These are phyloP conservation scores for Gymnothorax reevesii DNA, from an alignment of 2,797 vertebrate genomes.

Conservation along the genomic window DNA sequence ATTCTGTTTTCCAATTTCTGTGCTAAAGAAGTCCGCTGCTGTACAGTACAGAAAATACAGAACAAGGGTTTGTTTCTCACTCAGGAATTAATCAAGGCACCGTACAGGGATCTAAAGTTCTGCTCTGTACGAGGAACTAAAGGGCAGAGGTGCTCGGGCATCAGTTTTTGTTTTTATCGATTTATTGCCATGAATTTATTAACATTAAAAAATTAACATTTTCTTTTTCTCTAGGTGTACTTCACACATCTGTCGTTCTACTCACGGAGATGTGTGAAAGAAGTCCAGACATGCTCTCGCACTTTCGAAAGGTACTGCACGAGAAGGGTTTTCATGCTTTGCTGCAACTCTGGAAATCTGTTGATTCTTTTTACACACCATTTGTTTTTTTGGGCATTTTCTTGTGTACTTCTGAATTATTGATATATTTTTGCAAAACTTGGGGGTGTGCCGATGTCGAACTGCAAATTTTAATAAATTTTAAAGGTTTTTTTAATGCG, in stretches of 20 bases:
- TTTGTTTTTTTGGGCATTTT: neutral
- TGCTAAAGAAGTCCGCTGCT: neutral
- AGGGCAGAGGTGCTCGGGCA: too few relatives aligned
- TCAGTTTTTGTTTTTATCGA: too few relatives aligned
- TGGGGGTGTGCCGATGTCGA: neutral
- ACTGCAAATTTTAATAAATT: too few relatives aligned
- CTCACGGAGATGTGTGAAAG: conserved; percentile 99
- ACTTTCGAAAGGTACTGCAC: conserved; percentile 93
- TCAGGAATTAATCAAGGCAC: too few relatives aligned
- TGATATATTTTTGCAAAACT: neutral
- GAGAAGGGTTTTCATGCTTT: neutral
- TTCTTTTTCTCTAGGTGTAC: conserved; percentile 80
- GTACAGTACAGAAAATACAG: neutral
- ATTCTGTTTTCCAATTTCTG: neutral
- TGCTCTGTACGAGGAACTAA: too few relatives aligned
- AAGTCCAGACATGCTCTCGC: conserved; percentile 97
- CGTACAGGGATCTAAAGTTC: too few relatives aligned
- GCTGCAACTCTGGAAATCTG: neutral
- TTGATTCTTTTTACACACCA: neutral
- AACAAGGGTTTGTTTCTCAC: neutral
- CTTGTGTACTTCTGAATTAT: neutral
- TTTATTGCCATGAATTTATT: neutral
- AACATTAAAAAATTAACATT: too few relatives aligned
- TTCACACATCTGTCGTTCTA: conserved; percentile 97
- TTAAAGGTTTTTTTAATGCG: too few relatives aligned